Evolutionary conservation across 2,888 invertebrate genomes (phyloP).

Genomic region (Gasteruption jaculator): DNA sequence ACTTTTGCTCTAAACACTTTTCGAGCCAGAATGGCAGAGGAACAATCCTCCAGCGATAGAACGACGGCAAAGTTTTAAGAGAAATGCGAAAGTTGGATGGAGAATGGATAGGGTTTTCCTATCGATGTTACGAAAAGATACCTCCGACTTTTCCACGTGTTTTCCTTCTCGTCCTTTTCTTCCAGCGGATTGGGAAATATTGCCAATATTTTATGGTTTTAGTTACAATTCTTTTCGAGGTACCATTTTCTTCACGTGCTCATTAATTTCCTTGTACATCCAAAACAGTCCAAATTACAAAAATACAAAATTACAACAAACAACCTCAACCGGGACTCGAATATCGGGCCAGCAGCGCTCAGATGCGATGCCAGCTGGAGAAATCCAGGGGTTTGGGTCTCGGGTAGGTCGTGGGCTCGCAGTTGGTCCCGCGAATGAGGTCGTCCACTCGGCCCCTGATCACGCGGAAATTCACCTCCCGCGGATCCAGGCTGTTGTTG

Average conservation of each 20-base stretch:
- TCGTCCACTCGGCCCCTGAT: slow-evolving; percentile 43
- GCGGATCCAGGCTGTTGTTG: slow-evolving; percentile 37
- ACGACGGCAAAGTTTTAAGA: slow-evolving; percentile 43
- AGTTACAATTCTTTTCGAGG: too few relatives aligned
- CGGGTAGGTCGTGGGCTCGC: slow-evolving; percentile 30
- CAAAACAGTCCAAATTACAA: too few relatives aligned
- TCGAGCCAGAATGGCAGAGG: slow-evolving; percentile 15
- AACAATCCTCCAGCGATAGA: slow-evolving; percentile 19
- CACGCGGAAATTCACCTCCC: slow-evolving; percentile 43
- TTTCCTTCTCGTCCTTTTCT: slow-evolving; percentile 21
- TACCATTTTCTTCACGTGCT: too few relatives aligned
- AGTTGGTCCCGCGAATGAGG: slow-evolving; percentile 43
- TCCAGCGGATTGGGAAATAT: too few relatives aligned
- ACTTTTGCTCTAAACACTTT: too few relatives aligned
- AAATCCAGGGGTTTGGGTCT: slow-evolving; percentile 28
- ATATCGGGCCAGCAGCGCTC: too few relatives aligned
- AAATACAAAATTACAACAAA: too few relatives aligned
- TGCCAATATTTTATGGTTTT: too few relatives aligned
- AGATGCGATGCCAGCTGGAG: slow-evolving; percentile 36
- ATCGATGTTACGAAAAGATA: slow-evolving; percentile 38
- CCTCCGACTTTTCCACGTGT: too few relatives aligned
- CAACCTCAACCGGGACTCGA: too few relatives aligned
- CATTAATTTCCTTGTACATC: too few relatives aligned
- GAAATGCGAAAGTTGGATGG: slow-evolving; percentile 49
- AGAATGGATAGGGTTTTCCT: slow-evolving; percentile 48